Evolutionary conservation across 2,113 vertebrate species (phyloP), one percentile per base, ranked within the genome.

Genomic region (Chascanopsetta lugubris): DNA sequence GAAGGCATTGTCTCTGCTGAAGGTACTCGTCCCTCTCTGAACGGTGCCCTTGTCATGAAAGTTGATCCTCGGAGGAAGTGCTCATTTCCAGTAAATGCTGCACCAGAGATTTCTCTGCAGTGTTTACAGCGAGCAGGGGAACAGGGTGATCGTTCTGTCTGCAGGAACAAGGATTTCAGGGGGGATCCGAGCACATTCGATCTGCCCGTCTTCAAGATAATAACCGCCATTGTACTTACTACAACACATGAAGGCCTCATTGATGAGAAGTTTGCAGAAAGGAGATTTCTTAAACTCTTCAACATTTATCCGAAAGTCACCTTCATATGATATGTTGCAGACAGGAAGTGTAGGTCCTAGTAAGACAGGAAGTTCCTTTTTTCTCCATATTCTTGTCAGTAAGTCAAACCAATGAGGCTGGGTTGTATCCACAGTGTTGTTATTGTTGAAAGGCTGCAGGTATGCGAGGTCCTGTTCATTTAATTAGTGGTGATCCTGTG

Each of bases 1-100:
- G 24, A 80, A 15, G 63, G 46, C 43, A 12, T 55, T 69, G 42
- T 69, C 21, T 75, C 46, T 65, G 26, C 26, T 40, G 20, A 36
- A 53, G 46, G 59, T 51, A 8, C 72, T 69, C 5, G 34, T 79
- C 58, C 57, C 55, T 53, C 27, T 69, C 49, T 40, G 17, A 56
- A 77, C 56, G 46, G 26, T 26, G 24, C 27, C 50, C 30, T 38
- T 40, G 50, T 50, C 42, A 11, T 51, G 46, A 56, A 55, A 58
- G 63, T 18, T 59, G 63, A 66, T 71, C 38, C 32, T 1, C 11
- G 22, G 21, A 58, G 36, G 61, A 25, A 51, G 65, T 67, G n/a
- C n/a, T 63, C 15, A 24, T 38, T 62, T 70, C 27, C 53, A 49
- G 8, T 67, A 29, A 76, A 32, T 29, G 12, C 53, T 24, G 13